Evolutionary conservation across 2,113 vertebrate genomes (phyloP).

Genomic region (Tapirus terrestris): DNA sequence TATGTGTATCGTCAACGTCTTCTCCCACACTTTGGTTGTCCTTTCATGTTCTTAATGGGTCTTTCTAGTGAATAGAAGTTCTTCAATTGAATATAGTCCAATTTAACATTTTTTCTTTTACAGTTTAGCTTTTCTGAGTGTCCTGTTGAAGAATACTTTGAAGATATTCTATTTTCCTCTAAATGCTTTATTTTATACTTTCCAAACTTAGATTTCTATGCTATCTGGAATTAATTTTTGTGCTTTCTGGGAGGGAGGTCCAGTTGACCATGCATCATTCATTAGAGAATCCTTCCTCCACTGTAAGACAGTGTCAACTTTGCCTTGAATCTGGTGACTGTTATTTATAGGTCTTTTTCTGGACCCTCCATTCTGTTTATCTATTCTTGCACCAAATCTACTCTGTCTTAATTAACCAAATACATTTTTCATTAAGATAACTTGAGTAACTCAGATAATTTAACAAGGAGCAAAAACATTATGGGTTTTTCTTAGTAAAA

Average conservation of each 20-base stretch:
- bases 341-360: background rate
- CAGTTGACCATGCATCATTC: background rate
- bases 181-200: background rate
- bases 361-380: background rate
- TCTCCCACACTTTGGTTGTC: background rate
- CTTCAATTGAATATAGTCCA: background rate
- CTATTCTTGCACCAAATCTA: background rate
- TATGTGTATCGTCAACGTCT: background rate
- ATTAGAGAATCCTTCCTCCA: background rate
- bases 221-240: background rate
- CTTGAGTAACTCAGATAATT: background rate
- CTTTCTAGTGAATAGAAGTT: background rate
- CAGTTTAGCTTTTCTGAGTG: background rate
- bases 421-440: background rate
- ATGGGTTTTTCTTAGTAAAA: background rate
- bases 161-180: background rate
- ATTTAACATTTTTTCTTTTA: background rate
- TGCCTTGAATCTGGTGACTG: background rate
- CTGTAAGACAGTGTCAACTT: background rate
- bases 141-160: background rate
- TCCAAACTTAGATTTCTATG: background rate
- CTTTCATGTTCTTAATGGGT: background rate
- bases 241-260: background rate
- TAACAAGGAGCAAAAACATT: background rate
- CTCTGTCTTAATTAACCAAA: background rate